phyloP scores from a whole-genome alignment of 1,140 invertebrate species.

The Calosoma granatense region DNA sequence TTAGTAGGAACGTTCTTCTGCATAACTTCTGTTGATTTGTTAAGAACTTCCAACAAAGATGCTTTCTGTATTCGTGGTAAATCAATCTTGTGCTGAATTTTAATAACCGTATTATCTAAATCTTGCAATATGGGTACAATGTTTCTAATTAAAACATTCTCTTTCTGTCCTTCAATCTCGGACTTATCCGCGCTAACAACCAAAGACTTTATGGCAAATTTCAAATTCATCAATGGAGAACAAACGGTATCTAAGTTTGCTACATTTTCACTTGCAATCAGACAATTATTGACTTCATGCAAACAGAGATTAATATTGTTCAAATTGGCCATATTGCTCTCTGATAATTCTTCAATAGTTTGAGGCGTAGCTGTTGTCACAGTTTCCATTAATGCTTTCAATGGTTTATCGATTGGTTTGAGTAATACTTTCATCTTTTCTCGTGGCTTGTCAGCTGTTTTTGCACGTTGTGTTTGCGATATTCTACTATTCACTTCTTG shows the following conservation, averaged over 20 bases:
- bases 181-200: background rate
- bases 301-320: background rate
- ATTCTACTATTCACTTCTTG: background rate
- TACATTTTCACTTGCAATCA: background rate
- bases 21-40: background rate
- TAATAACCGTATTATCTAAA: slow-evolving; percentile 3
- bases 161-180: background rate
- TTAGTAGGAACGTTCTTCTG: background rate
- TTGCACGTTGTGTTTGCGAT: background rate
- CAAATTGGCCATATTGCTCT: background rate
- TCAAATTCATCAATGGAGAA: background rate
- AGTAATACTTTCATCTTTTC: background rate
- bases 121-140: background rate
- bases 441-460: background rate
- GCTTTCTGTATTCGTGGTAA: slow-evolving; percentile 3
- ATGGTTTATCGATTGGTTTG: background rate
- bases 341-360: background rate
- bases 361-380: background rate
- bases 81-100: background rate
- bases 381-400: background rate
- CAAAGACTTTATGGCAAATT: background rate
- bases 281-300: background rate
- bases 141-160: background rate
- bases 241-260: background rate
- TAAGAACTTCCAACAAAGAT: background rate